Evolutionary conservation across 2,888 invertebrate species (phyloP), one percentile per base, ranked within the genome.

Genomic region (Epirrita christyi): DNA sequence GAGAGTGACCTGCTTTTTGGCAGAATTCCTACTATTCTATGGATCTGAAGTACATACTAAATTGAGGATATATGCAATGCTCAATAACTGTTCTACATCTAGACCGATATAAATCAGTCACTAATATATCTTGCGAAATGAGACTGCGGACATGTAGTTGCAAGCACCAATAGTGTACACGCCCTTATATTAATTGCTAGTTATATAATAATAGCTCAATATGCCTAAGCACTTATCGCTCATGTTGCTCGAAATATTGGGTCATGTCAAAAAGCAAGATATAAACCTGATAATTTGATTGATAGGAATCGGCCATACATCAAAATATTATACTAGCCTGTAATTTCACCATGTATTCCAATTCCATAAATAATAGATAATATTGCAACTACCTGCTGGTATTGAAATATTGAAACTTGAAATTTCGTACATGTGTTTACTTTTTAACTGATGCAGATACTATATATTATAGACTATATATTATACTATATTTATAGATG

Each of bases 61-160:
- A 44, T 13, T 40, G 15, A 55, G 29, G 21, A 43, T 44, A 55
- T 37, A 3, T 43, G 48, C 43, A 54, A 54, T 45, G 34, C 5
- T 42, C 27, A 46, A 42, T 46, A 57, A 42, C 59, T 38, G 54
- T 32, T 57, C 54, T 52, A 59, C 59, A 57, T 62, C 50, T 51
- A 54, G 50, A 61, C 63, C 69, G 66, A 68, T 70, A 68, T 72
- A 67, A 61, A 66, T 72, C 69, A 64, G 55, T 64, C 55, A 64
- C 53, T 53, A 9, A 55, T 44, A 37, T 37, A 51, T 57, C 29
- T 51, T 47, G 10, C 47, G 38, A 52, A 52, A 52, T 56, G 0
- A 38, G 15, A 55, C 40, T 49, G 27, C 37, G 28, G 7, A 42
- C 13, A 11, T 29, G 34, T n/a, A 32, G 28, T 6, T 9, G 1